Base-by-base conservation (phyloP, 2,797 vertebrate species). In the Pangasius krempfi region DNA sequence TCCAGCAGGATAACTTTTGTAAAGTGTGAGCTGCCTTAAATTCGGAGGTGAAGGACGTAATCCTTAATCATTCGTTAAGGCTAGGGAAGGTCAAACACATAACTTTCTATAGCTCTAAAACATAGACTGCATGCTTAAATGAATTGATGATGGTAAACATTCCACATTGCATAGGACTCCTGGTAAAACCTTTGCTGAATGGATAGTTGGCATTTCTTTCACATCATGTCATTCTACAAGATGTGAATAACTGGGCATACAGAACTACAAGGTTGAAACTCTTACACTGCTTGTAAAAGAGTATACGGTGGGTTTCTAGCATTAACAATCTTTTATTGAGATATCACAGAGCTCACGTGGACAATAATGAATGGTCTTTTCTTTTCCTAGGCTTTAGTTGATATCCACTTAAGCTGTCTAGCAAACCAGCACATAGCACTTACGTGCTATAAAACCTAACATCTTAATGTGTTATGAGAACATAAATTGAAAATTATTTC, bases 31-130 rank as follows among this genome's bases (percentile, higher is more conserved):
- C 87, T 70, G 62, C 93, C 83, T 70, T 30, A 64, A 88, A 90
- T 94, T 92, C 89, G 86, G 66, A 90, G 93, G 92, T 91, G 88
- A 91, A 89, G 78, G 83, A 75, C 88, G 73, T 87, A 88, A 60
- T 75, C 82, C 78, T 88, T 33, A 68, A 60, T 50, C 58, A 78
- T 44, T 73, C 58, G 16, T 70, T 87, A 47, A 81, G 25, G 79
- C 27, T 60, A 86, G 33, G 56, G 33, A 16, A 75, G 76, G 86
- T 85, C 85, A 88, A 81, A 30, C 44, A 18, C 72, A 40, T 47
- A 72, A 80, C 70, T 25, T 82, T 86, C 22, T 66, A 64, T 73
- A 82, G 44, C 56, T 64, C 13, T 47, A 40, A 58, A 64, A 4
- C 8, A 56, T 37, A 83, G 64, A 68, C 22, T 30, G n/a, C n/a